Conservation (phyloP, 2,113 vertebrate species). For the Lagenorhynchus albirostris region DNA sequence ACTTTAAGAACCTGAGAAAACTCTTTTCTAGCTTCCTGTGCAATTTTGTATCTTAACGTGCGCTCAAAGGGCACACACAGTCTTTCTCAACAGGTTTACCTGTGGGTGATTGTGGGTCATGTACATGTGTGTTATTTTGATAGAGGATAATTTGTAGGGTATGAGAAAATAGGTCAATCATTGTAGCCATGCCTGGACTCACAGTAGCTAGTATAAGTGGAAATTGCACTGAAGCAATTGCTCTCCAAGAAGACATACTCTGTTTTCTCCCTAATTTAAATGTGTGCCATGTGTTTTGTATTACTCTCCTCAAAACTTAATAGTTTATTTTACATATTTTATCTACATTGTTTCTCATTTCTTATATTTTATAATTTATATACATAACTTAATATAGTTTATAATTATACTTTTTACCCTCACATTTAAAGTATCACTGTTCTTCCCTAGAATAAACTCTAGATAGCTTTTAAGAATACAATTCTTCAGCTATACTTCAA, state of each 20-base stretch:
- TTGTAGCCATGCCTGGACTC: neutral
- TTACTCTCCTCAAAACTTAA: neutral
- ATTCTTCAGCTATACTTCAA: neutral
- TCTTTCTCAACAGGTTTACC: neutral
- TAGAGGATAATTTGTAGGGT: neutral
- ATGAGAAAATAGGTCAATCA: neutral
- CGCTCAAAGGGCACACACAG: neutral
- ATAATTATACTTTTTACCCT: neutral
- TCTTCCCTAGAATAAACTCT: neutral
- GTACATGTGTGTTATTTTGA: neutral
- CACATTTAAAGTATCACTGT: neutral
- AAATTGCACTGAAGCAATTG: neutral
- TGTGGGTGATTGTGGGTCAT: neutral
- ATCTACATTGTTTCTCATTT: neutral
- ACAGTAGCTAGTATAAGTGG: neutral
- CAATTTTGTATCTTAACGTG: neutral
- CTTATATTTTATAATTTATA: neutral
- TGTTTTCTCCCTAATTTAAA: neutral
- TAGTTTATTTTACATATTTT: neutral
- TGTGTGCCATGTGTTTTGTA: neutral
- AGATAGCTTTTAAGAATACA: neutral
- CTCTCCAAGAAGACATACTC: neutral
- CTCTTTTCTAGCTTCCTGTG: neutral
- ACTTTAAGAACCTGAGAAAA: neutral
- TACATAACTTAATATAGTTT: neutral